Conservation (phyloP, 2,113 vertebrate species). For the Sinocyclocheilus maitianheensis region DNA sequence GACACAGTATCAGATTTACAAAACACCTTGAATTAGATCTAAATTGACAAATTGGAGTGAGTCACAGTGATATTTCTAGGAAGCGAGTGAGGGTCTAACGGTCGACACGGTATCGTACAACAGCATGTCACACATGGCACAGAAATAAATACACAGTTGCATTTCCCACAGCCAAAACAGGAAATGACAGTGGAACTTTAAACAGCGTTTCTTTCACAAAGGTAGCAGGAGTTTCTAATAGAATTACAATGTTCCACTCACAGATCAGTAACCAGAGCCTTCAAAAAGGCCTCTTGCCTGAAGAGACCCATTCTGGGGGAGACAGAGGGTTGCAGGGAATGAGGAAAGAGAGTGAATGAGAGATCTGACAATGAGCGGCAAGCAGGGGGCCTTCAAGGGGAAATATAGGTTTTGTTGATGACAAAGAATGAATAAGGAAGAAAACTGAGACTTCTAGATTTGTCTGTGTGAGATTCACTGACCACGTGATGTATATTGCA, state of each 20-base stretch:
- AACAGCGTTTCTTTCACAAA: not conserved
- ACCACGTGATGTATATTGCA: not conserved
- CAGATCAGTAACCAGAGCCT: constrained; percentile 41
- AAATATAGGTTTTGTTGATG: constrained; percentile 15
- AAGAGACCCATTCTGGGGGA: constrained; percentile 1
- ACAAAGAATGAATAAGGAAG: constrained; percentile 14
- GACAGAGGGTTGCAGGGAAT: not conserved
- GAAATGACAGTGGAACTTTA: constrained; percentile 12
- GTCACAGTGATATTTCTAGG: not conserved
- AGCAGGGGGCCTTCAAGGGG: not conserved
- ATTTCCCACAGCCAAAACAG: constrained; percentile 10
- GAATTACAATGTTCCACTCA: constrained; percentile 31
- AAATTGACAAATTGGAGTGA: not conserved
- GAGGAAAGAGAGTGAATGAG: not conserved
- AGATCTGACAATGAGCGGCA: constrained; percentile 1
- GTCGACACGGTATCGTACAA: not conserved
- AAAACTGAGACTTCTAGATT: not conserved
- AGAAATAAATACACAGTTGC: constrained; percentile 14
- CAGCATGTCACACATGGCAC: not conserved
- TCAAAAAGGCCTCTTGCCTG: constrained; percentile 14
- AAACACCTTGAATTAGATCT: not conserved
- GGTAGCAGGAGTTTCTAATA: not conserved
- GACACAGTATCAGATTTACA: not conserved
- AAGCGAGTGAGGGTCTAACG: no score
- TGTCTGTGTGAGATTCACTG: not conserved